phyloP scores from a whole-genome alignment of 2,113 vertebrate genomes.

The Numenius arquata region DNA sequence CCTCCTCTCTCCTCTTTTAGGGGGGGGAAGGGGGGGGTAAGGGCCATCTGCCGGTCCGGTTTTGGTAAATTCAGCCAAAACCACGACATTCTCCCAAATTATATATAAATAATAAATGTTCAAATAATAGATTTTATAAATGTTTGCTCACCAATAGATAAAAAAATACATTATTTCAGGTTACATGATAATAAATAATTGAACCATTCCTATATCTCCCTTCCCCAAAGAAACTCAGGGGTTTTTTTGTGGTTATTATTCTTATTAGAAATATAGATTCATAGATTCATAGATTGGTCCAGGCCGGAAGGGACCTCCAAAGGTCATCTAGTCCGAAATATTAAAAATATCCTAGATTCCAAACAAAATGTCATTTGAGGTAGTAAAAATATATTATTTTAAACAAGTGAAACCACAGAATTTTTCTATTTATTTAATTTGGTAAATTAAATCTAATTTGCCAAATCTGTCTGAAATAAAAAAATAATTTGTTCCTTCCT shows the following conservation, averaged over 20 bases:
- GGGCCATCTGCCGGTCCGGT: too few relatives aligned
- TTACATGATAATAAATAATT: background rate
- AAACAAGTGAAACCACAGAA: background rate
- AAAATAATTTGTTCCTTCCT: background rate
- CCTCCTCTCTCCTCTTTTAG: too few relatives aligned
- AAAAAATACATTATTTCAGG: background rate
- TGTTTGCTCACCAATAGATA: background rate
- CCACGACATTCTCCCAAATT: too few relatives aligned
- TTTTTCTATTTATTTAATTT: background rate
- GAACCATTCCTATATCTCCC: background rate
- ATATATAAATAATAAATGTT: background rate
- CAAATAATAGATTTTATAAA: background rate
- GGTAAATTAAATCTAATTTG: too few relatives aligned
- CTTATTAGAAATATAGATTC: background rate
- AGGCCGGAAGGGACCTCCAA: too few relatives aligned
- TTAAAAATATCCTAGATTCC: background rate
- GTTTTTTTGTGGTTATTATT: background rate
- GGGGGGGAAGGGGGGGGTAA: too few relatives aligned
- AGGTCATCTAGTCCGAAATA: too few relatives aligned
- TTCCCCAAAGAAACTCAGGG: background rate
- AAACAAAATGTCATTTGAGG: background rate
- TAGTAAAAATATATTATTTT: background rate
- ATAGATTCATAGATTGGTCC: too few relatives aligned
- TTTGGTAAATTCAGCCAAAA: too few relatives aligned
- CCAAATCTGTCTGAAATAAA: background rate